phyloP scores from a whole-genome alignment of 2,797 vertebrate species.

The Gallinago nigripennis region DNA sequence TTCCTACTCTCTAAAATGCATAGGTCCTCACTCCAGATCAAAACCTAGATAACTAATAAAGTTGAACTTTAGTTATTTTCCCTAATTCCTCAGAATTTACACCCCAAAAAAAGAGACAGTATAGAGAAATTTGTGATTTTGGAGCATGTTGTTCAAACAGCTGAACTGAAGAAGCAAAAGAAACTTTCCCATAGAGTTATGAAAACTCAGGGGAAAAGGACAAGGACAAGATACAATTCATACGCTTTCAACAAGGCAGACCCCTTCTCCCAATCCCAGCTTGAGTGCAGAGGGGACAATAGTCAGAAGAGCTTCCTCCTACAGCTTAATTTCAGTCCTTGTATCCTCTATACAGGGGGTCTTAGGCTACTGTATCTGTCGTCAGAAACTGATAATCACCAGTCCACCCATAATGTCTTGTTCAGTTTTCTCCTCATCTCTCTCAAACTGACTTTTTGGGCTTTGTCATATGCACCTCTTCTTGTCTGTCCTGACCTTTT shows the following conservation, averaged over 20 bases:
- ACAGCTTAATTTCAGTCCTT: not conserved
- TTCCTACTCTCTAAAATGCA: not conserved
- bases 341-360: not conserved
- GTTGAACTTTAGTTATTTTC: not conserved
- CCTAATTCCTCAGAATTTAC: not conserved
- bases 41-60: not conserved
- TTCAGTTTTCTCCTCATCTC: not conserved
- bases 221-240: not conserved
- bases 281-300: not conserved
- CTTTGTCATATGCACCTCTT: not conserved
- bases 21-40: not conserved
- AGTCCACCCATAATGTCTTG: not conserved
- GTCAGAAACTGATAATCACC: not conserved
- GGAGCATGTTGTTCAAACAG: not conserved
- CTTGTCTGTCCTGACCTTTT: not conserved
- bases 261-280: not conserved
- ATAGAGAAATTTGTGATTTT: not conserved
- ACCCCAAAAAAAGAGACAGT: not conserved
- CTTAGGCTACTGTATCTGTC: not conserved
- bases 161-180: not conserved
- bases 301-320: not conserved
- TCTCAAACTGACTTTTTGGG: not conserved
- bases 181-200: not conserved
- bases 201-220: not conserved
- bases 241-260: not conserved